Base-by-base conservation (phyloP, 2,113 vertebrate genomes). In the Numenius arquata region DNA sequence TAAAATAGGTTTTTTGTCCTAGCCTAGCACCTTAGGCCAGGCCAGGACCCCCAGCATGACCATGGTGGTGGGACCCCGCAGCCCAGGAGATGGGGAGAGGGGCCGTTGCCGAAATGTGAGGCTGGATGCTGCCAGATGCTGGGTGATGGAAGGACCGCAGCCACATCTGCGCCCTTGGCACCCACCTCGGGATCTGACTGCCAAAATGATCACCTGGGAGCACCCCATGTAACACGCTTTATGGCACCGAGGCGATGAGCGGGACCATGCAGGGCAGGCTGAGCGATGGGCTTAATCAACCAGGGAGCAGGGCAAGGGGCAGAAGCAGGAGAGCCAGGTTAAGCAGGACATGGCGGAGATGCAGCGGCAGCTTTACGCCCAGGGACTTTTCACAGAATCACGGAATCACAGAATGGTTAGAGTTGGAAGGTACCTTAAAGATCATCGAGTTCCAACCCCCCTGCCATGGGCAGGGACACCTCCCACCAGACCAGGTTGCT, bases 221-320 rank as follows among this genome's bases (percentile, higher is more conserved):
- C 13, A 5, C 26, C 30, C 71, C 2, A 5, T 21, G 6, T 30
- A 29, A 48, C 4, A 0, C 2, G 2, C 36, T 15, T 34, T 6
- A 9, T 0, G 6, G 30, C 40, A 2, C 7, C 0, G 8, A 19
- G 38, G 43, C 1, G 9, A 14, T 4, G 52, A 71, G 59, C 1
- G 9, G 38, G 56, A 34, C 25, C 0, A 3, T 4, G 22, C 41
- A 27, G 32, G 25, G 19, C 0, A 1, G 53, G 41, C 38, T 68
- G 62, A 45, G 26, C 0, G 0, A 3, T 1, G 38, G 47, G 78
- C 22, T 90, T 17, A 29, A 1, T 47, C 26, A 16, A 9, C 0
- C 3, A 19, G 38, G 50, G 16, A 89, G 40, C 7, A 2, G 47
- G 34, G 30, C 4, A 4, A 52, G 45, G 23, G 3, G n/a, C 22